Percentiles rank a stretch among this genome's conserved stretches.
Evolutionary conservation across 2,888 invertebrate genomes (phyloP).

Genomic region (Dryobotodes eremita): DNA sequence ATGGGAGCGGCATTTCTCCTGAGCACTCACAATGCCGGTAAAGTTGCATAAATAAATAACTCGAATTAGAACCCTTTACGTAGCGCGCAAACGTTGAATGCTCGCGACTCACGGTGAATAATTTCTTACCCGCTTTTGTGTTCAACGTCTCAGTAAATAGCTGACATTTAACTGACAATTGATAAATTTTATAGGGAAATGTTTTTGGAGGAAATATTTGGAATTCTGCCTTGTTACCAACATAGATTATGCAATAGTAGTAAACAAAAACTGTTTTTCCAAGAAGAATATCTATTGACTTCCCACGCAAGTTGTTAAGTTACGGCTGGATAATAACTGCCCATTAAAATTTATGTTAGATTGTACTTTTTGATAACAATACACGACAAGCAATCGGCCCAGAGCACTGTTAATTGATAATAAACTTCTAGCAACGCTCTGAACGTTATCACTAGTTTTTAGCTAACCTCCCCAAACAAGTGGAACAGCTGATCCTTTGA

Average conservation of each 20-base stretch:
- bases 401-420: not conserved
- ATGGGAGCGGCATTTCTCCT: slow-evolving; percentile 74
- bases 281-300: slow-evolving; percentile 30
- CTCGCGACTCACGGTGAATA: slow-evolving; percentile 74
- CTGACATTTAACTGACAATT: slow-evolving; percentile 72
- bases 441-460: not conserved
- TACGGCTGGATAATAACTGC: slow-evolving; percentile 37
- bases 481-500: slow-evolving; percentile 73
- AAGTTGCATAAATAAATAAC: slow-evolving; percentile 85
- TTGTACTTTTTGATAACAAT: slow-evolving; percentile 27
- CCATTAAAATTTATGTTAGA: slow-evolving; percentile 26
- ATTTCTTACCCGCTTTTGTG: slow-evolving; percentile 74
- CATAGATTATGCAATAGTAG: slow-evolving; percentile 19
- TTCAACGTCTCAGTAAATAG: slow-evolving; percentile 70
- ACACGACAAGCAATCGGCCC: slow-evolving; percentile 4
- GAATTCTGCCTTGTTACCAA: slow-evolving; percentile 17
- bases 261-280: slow-evolving; percentile 41
- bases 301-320: slow-evolving; percentile 32
- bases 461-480: slow-evolving; percentile 44
- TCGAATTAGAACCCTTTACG: slow-evolving; percentile 82
- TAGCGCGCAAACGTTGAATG: slow-evolving; percentile 75
- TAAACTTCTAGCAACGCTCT: not conserved
- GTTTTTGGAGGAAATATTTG: slow-evolving; percentile 45
- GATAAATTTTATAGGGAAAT: slow-evolving; percentile 66
- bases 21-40: slow-evolving; percentile 76